Evolutionary conservation across 2,888 invertebrate species (phyloP), one percentile per base, ranked within the genome.

Genomic region (Agrotis puta): DNA sequence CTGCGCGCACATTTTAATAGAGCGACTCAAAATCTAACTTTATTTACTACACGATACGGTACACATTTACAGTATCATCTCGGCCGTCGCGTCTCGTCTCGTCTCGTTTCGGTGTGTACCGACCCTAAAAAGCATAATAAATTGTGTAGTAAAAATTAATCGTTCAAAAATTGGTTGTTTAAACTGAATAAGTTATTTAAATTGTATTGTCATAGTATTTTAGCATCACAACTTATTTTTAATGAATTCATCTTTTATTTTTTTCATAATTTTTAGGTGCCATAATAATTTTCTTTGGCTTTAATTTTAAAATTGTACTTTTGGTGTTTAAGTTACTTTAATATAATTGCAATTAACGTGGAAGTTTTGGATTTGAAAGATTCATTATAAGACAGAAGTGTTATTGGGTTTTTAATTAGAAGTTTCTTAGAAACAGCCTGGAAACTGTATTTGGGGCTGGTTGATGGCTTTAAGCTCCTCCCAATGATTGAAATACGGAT

Each of bases 261-360:
- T 70, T 20, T 11, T 33, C 9, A 2, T 13, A 53, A 53, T 43
- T 39, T 69, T 59, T 51, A 71, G 62, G 77, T 82, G 79, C 74
- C 82, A 79, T 82, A 76, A 65, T 69, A 66, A 51, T 18, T 11
- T 27, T 16, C 9, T 33, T 64, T 68, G 79, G 76, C 66, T 76
- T 79, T 79, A 79, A 75, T 70, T 78, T 62, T 58, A 4, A 50
- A 50, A 47, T 48, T 13, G 9, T 22, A 13, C 1, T 43, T 53
- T 50, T 70, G 43, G 14, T n/a, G 18, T 9, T 47, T 20, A 45
- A 5, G 14, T 65, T 47, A 61, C 13, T 64, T 66, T 61, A 18
- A n/a, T 77, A 45, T 77, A 20, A 61, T 77, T 77, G 66, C 62
- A 51, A 48, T 45, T 11, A 47, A 24, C n/a, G n/a, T 39, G 2